phyloP scores from a whole-genome alignment of 2,888 invertebrate genomes.

The Nemurella pictetii region DNA sequence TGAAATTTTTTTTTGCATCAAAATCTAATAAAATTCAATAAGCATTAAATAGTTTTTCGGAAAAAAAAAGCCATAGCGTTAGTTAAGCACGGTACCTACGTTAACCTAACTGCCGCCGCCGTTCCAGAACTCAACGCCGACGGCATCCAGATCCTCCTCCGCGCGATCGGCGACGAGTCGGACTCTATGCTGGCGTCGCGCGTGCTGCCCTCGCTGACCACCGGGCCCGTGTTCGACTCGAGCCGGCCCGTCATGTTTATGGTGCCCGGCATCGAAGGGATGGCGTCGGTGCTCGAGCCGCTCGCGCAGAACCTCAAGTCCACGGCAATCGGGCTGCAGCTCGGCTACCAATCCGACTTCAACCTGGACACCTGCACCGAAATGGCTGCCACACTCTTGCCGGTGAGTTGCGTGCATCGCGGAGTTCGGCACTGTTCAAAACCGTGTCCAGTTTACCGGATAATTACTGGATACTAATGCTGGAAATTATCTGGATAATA shows the following conservation, averaged over 20 bases:
- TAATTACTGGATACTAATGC: not conserved
- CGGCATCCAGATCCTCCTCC: slow-evolving; percentile 1
- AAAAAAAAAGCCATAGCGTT: too few relatives aligned
- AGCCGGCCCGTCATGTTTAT: slow-evolving; percentile 48
- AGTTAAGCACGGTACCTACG: too few relatives aligned
- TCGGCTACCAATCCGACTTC: slow-evolving; percentile 48
- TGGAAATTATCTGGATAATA: not conserved
- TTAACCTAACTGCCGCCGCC: too few relatives aligned
- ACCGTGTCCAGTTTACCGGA: not conserved
- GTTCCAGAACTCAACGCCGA: slow-evolving; percentile 7
- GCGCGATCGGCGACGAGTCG: slow-evolving; percentile 1
- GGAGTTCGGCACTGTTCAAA: not conserved
- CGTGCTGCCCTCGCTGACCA: slow-evolving; percentile 48
- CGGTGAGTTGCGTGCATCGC: slow-evolving; percentile 52
- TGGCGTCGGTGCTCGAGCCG: slow-evolving; percentile 52
- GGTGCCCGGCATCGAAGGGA: slow-evolving; percentile 65
- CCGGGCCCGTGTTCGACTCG: slow-evolving; percentile 54
- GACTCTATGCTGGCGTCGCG: not conserved
- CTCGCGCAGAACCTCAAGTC: slow-evolving; percentile 57
- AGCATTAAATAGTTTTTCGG: too few relatives aligned
- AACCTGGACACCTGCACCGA: slow-evolving; percentile 45
- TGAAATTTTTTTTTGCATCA: too few relatives aligned
- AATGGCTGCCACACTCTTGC: slow-evolving; percentile 58
- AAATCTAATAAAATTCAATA: too few relatives aligned
- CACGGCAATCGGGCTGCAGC: slow-evolving; percentile 60